Evolutionary conservation across 2,113 vertebrate genomes (phyloP).

Genomic region (Arizona elegans): DNA sequence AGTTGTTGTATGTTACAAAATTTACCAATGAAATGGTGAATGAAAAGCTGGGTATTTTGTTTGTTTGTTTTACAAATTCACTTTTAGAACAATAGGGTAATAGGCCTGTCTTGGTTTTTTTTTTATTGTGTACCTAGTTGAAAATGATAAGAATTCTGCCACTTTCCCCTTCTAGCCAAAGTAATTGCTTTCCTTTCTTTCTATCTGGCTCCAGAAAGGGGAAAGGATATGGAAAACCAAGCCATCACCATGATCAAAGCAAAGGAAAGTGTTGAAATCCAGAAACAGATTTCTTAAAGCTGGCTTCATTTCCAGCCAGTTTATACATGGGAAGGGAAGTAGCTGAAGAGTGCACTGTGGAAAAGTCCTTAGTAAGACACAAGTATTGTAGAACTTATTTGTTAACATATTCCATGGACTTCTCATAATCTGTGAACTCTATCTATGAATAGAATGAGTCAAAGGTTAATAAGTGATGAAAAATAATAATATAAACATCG

Average conservation of each 20-base stretch:
- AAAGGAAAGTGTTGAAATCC: neutral
- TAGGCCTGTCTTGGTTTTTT: neutral
- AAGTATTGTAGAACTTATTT: neutral
- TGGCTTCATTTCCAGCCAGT: neutral
- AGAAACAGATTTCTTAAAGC: neutral
- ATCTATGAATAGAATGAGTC: neutral
- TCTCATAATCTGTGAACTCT: neutral
- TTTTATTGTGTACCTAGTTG: neutral
- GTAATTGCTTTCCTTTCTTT: neutral
- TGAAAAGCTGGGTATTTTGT: neutral
- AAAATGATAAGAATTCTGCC: neutral
- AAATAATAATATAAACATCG: neutral
- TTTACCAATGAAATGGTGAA: neutral
- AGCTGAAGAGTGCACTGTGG: neutral
- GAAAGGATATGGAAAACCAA: neutral
- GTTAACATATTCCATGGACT: neutral
- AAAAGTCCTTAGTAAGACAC: neutral
- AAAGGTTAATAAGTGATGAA: neutral
- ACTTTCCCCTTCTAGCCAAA: neutral
- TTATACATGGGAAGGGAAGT: neutral
- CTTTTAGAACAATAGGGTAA: neutral
- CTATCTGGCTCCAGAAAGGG: neutral
- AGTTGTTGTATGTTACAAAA: neutral
- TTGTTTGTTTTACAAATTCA: neutral
- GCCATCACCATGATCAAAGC: neutral